Evolutionary conservation across 2,113 vertebrate species (phyloP).

Genomic region (Penelope pileata): DNA sequence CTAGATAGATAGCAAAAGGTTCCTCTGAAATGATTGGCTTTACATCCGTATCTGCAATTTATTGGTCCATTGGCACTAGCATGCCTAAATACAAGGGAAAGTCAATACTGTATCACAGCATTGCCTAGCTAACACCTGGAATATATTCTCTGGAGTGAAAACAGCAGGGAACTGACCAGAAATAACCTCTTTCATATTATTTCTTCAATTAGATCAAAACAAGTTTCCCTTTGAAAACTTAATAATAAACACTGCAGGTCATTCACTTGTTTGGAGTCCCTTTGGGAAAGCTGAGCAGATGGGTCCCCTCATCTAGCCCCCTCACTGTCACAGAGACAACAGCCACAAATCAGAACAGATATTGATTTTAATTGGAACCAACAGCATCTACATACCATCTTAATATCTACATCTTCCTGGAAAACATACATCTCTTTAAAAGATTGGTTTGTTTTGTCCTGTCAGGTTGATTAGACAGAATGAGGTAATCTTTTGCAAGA

Average conservation of each 20-base stretch:
- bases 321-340: conserved; percentile 79
- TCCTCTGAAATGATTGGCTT: conserved; percentile 48
- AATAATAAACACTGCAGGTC: conserved; percentile 86
- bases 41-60: conserved; percentile 59
- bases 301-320: conserved; percentile 77
- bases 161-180: conserved; percentile 86
- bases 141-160: conserved; percentile 84
- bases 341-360: conserved; percentile 79
- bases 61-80: conserved; percentile 68
- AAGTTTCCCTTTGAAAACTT: conserved; percentile 86
- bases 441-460: conserved; percentile 56
- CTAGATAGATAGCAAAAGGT: conserved; percentile 66
- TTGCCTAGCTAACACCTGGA: conserved; percentile 78
- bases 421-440: conserved; percentile 55
- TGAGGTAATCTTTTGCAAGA: conserved; percentile 66
- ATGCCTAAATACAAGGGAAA: conserved; percentile 67
- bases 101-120: conserved; percentile 53
- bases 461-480: conserved; percentile 69
- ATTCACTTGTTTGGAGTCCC: conserved; percentile 82
- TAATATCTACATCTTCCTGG: conserved; percentile 79
- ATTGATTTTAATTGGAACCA: conserved; percentile 86
- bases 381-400: conserved; percentile 78
- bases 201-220: conserved; percentile 87
- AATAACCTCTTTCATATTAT: conserved; percentile 83
- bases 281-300: conserved; percentile 80